These are phyloP conservation scores for Cuniculus paca DNA, from an alignment of 2,797 vertebrate species.

Conservation along the genomic window DNA sequence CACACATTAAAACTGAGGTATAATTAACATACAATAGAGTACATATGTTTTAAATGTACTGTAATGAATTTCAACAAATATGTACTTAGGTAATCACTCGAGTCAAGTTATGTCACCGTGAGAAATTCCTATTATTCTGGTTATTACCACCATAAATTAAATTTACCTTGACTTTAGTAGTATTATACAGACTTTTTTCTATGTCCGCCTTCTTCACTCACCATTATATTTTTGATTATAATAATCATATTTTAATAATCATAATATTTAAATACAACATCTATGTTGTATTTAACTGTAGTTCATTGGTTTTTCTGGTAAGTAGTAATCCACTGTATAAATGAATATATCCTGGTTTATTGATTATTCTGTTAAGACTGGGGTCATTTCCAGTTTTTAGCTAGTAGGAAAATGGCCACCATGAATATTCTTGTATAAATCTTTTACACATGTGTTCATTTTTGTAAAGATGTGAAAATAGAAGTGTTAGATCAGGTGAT, in stretches of 20 bases:
- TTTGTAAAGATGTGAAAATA: slow-evolving; percentile 38
- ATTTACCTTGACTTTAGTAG: slow-evolving; percentile 21
- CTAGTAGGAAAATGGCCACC: not conserved
- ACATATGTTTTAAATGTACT: slow-evolving; percentile 29
- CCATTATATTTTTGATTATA: slow-evolving; percentile 8
- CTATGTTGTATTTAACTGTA: slow-evolving; percentile 25
- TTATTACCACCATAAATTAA: not conserved
- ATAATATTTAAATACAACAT: not conserved
- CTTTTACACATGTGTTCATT: slow-evolving; percentile 31
- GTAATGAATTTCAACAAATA: slow-evolving; percentile 35
- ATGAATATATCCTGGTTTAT: not conserved
- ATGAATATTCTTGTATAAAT: slow-evolving; percentile 15
- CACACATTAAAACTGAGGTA: slow-evolving; percentile 16
- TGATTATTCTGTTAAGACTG: slow-evolving; percentile 17
- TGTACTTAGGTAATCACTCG: not conserved
- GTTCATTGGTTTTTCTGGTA: not conserved
- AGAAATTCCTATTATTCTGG: not conserved
- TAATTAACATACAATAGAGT: not conserved
- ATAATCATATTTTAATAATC: not conserved
- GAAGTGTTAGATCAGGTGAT: slow-evolving; percentile 19
- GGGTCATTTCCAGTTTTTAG: slow-evolving; percentile 41
- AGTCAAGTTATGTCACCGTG: not conserved
- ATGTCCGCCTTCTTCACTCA: slow-evolving; percentile 12
- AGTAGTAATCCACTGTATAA: not conserved
- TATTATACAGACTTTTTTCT: not conserved